Evolutionary conservation across 2,797 vertebrate species (phyloP).

Genomic region (Apogon hyalosoma): DNA sequence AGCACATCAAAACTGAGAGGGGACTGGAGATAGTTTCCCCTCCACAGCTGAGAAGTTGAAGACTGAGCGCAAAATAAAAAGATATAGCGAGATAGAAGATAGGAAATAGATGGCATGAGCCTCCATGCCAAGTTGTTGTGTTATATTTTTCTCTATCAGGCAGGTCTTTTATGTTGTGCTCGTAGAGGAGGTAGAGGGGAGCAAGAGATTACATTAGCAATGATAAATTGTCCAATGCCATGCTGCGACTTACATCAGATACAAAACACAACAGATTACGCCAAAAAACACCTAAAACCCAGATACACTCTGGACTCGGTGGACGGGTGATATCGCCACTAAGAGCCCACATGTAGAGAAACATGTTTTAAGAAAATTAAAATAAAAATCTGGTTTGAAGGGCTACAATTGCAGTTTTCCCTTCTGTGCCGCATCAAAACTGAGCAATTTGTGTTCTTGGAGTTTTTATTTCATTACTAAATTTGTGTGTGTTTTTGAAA

Average conservation of each 20-base stretch:
- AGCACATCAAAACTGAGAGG: conserved; percentile 40
- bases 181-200: conserved; percentile 48
- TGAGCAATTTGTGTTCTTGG: not conserved
- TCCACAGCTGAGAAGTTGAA: conserved; percentile 19
- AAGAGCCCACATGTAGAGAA: conserved; percentile 15
- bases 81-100: conserved; percentile 52
- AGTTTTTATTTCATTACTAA: not conserved
- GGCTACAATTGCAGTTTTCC: not conserved
- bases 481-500: not conserved
- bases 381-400: conserved; percentile 9
- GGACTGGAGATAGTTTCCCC: conserved; percentile 48
- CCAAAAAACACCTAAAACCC: conserved; percentile 49
- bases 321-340: conserved; percentile 49
- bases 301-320: conserved; percentile 58
- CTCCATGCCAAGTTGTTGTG: conserved; percentile 42
- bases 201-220: conserved; percentile 63
- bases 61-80: conserved; percentile 27
- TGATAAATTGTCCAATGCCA: conserved; percentile 68
- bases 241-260: conserved; percentile 68
- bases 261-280: conserved; percentile 62
- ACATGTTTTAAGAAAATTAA: conserved; percentile 4
- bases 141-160: conserved; percentile 58
- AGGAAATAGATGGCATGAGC: conserved; percentile 44
- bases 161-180: conserved; percentile 55
- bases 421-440: not conserved